Evolutionary conservation across 2,113 vertebrate genomes (phyloP), one percentile per base, ranked within the genome.

Genomic region (Psilopogon haemacephalus): DNA sequence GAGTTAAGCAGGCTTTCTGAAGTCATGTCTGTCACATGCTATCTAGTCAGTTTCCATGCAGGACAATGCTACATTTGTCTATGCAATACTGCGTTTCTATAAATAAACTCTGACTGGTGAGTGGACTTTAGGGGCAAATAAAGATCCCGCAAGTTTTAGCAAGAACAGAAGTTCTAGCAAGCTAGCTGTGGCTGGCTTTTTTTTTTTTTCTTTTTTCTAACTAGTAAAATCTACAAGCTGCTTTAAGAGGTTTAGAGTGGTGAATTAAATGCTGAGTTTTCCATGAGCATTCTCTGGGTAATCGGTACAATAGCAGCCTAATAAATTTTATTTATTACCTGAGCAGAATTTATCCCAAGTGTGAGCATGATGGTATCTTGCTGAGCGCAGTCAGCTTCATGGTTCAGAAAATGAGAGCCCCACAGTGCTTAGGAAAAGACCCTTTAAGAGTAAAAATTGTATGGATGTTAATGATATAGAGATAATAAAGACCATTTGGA

Each of bases 341-440:
- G 87, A 68, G 63, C 55, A 93, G 84, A 93, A 67, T 67, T 89
- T 79, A 80, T 80, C 38, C 74, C 64, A 91, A 89, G 52, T 85
- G 12, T 82, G 28, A 90, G 37, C 19, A 44, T 35, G 48, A 76
- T 59, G 21, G 26, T 55, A 89, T 80, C 94, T 93, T 40, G 65
- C 26, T 11, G 9, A 84, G 88, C 35, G 19, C 30, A 84, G 50
- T 27, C 80, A 84, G 50, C 24, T 72, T 86, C 0, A 1, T 54
- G 82, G 63, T 78, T 55, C 65, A 67, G 88, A 65, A 88, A 65
- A 89, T 59, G 81, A 85, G 55, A 84, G 23, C 20, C 15, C 15
- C 23, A 52, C 9, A 75, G 32, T 76, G 26, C 15, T 73, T 56
- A 76, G 64, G 56, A 94, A 87, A 90, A 90, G 24, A 79, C 37